Percentiles rank a stretch among this genome's conserved stretches.
Evolutionary conservation across 2,888 invertebrate species (phyloP).

Genomic region (Mactromeris polynyma): DNA sequence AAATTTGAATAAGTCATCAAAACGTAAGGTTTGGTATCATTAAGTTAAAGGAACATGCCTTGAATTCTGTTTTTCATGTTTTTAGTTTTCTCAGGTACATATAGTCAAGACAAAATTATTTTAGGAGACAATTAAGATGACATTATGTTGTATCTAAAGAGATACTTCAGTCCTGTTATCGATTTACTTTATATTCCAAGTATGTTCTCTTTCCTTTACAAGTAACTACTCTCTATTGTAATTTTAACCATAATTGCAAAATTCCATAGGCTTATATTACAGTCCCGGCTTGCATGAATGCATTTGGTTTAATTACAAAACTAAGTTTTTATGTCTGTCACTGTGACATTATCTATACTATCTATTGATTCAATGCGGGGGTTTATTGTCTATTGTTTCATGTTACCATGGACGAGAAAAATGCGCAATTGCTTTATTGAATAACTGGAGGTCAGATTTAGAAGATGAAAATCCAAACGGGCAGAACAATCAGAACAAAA

Average conservation of each 20-base stretch:
- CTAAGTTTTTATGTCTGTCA: neutral
- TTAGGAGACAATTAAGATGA: too few relatives aligned
- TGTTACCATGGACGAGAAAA: neutral
- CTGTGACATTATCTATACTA: neutral
- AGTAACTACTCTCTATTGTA: neutral
- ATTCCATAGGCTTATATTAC: neutral
- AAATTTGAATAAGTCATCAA: neutral
- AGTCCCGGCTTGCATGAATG: neutral
- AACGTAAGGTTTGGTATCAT: neutral
- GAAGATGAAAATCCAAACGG: neutral
- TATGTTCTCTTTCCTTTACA: neutral
- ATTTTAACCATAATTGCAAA: neutral
- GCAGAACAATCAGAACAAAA: neutral
- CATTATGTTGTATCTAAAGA: too few relatives aligned
- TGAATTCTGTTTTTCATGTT: too few relatives aligned
- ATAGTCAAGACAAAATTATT: too few relatives aligned
- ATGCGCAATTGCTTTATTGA: neutral
- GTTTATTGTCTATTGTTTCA: neutral
- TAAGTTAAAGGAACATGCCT: neutral
- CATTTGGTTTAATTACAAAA: neutral
- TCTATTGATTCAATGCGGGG: neutral
- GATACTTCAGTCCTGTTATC: too few relatives aligned
- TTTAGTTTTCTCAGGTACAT: too few relatives aligned
- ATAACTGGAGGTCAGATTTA: neutral
- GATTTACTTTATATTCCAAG: too few relatives aligned